Evolutionary conservation across 2,797 vertebrate genomes (phyloP).

Genomic region (Hypotaenidia philippensis): DNA sequence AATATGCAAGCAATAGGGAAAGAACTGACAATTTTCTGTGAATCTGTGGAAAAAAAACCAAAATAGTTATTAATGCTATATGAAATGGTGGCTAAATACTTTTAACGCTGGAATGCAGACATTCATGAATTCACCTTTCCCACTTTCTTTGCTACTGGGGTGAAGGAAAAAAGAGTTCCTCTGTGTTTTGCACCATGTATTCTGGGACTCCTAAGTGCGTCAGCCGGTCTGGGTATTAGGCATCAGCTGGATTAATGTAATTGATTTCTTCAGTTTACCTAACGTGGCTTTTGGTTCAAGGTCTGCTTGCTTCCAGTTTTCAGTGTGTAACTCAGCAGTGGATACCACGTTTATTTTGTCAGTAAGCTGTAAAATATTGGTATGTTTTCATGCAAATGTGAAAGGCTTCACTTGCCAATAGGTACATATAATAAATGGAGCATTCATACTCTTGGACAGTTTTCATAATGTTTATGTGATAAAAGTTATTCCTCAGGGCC

Average conservation of each 20-base stretch:
- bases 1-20: not conserved
- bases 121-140: not conserved
- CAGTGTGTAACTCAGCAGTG: not conserved
- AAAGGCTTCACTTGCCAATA: not conserved
- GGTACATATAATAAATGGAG: slow-evolving; percentile 43
- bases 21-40: not conserved
- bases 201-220: slow-evolving; percentile 2
- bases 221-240: not conserved
- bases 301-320: slow-evolving; percentile 27
- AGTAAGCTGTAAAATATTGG: slow-evolving; percentile 12
- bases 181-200: not conserved
- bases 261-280: slow-evolving; percentile 64
- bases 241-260: slow-evolving; percentile 57
- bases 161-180: not conserved
- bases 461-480: slow-evolving; percentile 15
- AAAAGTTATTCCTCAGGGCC: slow-evolving; percentile 5
- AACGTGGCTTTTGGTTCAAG: slow-evolving; percentile 52
- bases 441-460: not conserved
- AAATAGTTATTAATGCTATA: not conserved
- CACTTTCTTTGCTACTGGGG: not conserved
- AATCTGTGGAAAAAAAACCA: not conserved
- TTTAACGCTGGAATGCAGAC: not conserved
- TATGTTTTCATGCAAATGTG: slow-evolving; percentile 14
- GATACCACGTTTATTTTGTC: slow-evolving; percentile 22
- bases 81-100: not conserved